phyloP scores from a whole-genome alignment of 2,113 vertebrate genomes.

The Panthera leo region DNA sequence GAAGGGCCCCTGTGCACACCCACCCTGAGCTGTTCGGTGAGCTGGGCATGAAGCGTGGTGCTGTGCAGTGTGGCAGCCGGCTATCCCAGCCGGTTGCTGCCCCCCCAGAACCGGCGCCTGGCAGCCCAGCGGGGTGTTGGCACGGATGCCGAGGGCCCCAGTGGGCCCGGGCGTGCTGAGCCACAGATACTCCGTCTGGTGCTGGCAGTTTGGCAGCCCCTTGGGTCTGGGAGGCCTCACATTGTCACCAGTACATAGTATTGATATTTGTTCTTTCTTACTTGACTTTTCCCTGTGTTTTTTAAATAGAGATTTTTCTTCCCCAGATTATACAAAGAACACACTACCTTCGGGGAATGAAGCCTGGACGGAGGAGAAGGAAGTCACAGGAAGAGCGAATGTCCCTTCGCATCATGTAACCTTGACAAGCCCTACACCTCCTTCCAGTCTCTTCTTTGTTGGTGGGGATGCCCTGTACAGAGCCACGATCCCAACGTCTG shows the following conservation, averaged over 20 bases:
- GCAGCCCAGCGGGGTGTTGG: fast-evolving
- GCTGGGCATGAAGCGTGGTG: not conserved
- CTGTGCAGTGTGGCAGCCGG: fast-evolving
- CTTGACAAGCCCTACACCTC: too few relatives aligned
- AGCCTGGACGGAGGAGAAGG: not conserved
- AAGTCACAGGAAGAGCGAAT: not conserved
- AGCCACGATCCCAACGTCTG: not conserved
- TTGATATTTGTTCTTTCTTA: not conserved
- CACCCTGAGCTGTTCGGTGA: fast-evolving
- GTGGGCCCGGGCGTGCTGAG: fast-evolving
- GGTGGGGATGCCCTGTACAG: not conserved
- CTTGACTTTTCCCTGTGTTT: not conserved
- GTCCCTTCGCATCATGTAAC: not conserved
- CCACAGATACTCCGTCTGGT: fast-evolving
- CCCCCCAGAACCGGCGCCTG: not conserved
- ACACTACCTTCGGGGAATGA: too few relatives aligned
- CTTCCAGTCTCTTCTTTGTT: not conserved
- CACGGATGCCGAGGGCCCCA: not conserved
- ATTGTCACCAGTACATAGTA: fast-evolving
- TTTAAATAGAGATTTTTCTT: not conserved
- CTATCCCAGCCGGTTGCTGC: fast-evolving
- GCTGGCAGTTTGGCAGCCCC: too few relatives aligned
- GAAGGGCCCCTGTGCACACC: not conserved
- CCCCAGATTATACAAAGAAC: not conserved
- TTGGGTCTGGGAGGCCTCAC: not conserved